A percentile compares a stretch with the other conserved stretches of the same genome.
Evolutionary conservation across 2,797 vertebrate species (phyloP).

Genomic region (Hemibagrus guttatus): DNA sequence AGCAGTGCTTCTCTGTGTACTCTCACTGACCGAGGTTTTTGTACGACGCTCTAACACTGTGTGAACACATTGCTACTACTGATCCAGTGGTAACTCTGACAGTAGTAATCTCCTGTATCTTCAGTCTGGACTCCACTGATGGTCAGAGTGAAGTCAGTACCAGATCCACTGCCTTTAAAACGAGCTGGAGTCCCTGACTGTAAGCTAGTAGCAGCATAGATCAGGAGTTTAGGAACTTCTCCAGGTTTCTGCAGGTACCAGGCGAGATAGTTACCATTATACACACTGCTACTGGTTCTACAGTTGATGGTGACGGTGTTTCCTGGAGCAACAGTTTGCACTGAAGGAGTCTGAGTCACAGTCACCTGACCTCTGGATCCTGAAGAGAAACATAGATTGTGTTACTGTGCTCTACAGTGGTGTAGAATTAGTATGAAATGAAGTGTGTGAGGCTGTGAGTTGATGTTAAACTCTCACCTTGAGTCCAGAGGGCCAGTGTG

Average conservation of each 20-base stretch:
- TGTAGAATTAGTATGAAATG: no score
- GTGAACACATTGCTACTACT: background rate
- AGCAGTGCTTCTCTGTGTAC: no score
- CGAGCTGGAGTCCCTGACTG: no score
- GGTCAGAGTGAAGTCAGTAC: no score
- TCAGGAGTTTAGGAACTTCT: no score
- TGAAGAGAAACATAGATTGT: background rate
- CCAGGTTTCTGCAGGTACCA: no score
- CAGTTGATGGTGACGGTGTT: no score
- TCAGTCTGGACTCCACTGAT: background rate
- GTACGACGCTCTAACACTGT: background rate
- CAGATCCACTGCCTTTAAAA: no score
- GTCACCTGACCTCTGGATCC: slow-evolving; percentile 8
- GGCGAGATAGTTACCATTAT: no score
- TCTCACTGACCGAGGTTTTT: background rate
- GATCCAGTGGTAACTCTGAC: background rate
- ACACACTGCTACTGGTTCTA: no score
- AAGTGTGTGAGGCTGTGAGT: background rate
- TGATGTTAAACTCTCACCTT: background rate
- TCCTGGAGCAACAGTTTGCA: background rate
- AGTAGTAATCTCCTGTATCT: slow-evolving; percentile 3
- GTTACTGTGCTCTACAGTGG: background rate
- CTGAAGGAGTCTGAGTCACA: slow-evolving; percentile 18
- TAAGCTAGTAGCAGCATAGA: no score
- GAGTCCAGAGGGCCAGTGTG: slow-evolving; percentile 16